These are phyloP conservation scores for Baryphthengus martii DNA, from an alignment of 2,113 vertebrate genomes.

Conservation along the genomic window DNA sequence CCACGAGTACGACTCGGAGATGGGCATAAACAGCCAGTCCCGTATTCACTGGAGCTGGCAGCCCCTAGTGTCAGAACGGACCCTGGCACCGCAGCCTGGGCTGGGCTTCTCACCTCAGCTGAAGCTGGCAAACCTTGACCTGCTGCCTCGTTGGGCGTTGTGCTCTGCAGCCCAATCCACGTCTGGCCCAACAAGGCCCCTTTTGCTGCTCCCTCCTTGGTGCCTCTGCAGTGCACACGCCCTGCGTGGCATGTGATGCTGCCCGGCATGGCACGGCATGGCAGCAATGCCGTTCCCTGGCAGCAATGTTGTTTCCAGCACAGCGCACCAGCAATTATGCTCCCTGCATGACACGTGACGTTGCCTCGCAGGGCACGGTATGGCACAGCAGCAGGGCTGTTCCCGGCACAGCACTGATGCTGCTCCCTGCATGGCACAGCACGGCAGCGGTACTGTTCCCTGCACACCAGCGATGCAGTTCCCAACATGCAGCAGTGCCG, in stretches of 20 bases:
- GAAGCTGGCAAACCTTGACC: too few species aligned
- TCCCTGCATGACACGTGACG: not conserved
- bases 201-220: fast-evolving
- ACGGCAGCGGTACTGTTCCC: too few species aligned
- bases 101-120: not conserved
- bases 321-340: not conserved
- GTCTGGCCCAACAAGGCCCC: fast-evolving
- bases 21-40: not conserved
- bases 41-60: too few species aligned
- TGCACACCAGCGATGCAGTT: not conserved
- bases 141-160: fast-evolving
- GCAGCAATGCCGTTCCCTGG: not conserved
- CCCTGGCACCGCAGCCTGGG: fast-evolving
- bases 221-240: not conserved
- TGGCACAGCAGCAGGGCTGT: too few species aligned
- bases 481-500: not conserved
- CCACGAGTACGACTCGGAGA: fast-evolving
- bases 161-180: fast-evolving
- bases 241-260: not conserved
- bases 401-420: not conserved
- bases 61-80: fast-evolving
- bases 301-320: too few species aligned
- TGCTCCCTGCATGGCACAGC: too few species aligned
- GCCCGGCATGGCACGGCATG: not conserved
- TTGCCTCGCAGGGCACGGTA: not conserved